Evolutionary conservation across 2,113 vertebrate species (phyloP).

Genomic region (Donacobius atricapilla): DNA sequence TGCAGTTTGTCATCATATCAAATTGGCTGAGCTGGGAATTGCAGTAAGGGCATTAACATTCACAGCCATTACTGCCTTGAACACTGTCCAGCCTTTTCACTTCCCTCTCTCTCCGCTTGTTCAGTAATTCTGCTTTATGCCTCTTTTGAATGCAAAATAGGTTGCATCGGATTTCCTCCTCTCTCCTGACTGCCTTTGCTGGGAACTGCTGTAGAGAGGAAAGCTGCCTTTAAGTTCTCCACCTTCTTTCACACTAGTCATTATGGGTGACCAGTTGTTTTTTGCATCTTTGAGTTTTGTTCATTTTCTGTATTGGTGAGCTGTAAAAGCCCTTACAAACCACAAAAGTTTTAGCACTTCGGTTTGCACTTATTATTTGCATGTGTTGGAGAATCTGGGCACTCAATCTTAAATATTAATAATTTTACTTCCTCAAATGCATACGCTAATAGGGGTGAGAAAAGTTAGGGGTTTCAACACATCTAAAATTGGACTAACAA

Average conservation of each 20-base stretch:
- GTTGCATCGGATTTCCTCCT: not conserved
- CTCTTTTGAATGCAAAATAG: slow-evolving; percentile 10
- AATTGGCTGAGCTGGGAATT: not conserved
- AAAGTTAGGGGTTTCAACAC: not conserved
- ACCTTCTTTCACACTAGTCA: not conserved
- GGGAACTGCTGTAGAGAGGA: not conserved
- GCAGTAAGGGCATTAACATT: not conserved
- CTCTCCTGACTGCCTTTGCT: not conserved
- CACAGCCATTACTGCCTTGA: not conserved
- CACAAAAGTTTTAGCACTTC: not conserved
- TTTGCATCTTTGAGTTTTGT: not conserved
- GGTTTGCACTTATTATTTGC: not conserved
- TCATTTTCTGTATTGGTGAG: not conserved
- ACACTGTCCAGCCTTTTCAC: not conserved
- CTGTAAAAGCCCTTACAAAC: not conserved
- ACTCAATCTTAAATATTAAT: not conserved
- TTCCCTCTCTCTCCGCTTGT: not conserved
- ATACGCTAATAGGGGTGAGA: not conserved
- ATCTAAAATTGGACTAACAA: not conserved
- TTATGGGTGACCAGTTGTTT: not conserved
- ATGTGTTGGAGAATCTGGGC: not conserved
- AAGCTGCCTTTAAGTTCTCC: not conserved
- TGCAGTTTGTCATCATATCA: not conserved
- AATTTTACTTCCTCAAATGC: not conserved
- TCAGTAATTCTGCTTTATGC: not conserved